phyloP scores from a whole-genome alignment of 2,797 vertebrate species.

The Craterocephalus amniculus region DNA sequence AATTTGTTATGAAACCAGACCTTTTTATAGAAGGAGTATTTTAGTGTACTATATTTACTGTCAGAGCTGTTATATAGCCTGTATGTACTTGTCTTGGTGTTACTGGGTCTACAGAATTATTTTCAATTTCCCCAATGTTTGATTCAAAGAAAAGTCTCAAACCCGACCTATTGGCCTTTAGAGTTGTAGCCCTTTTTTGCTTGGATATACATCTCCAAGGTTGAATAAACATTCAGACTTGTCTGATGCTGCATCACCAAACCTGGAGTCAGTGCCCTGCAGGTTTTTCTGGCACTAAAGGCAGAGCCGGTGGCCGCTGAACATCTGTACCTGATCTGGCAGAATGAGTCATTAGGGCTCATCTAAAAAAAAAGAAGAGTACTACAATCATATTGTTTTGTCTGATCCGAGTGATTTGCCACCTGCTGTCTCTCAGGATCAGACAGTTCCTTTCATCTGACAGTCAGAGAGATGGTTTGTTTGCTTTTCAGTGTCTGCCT shows the following conservation, averaged over 20 bases:
- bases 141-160: no score
- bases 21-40: background rate
- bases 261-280: no score
- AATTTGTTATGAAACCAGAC: background rate
- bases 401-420: conserved; percentile 38
- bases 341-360: conserved; percentile 54
- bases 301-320: conserved; percentile 33
- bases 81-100: background rate
- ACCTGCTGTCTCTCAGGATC: conserved; percentile 53
- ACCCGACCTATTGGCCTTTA: no score
- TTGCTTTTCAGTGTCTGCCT: conserved; percentile 5
- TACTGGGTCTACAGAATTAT: background rate
- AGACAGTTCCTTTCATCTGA: conserved; percentile 56
- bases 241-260: no score
- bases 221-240: no score
- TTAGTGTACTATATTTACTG: background rate
- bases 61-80: background rate
- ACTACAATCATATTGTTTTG: conserved; percentile 45
- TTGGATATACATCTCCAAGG: no score
- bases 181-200: no score
- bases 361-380: conserved; percentile 17
- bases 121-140: background rate
- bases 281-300: no score
- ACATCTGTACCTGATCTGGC: conserved; percentile 58
- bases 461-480: conserved; percentile 28